phyloP scores from a whole-genome alignment of 2,888 invertebrate species.

The Unio delphinus region DNA sequence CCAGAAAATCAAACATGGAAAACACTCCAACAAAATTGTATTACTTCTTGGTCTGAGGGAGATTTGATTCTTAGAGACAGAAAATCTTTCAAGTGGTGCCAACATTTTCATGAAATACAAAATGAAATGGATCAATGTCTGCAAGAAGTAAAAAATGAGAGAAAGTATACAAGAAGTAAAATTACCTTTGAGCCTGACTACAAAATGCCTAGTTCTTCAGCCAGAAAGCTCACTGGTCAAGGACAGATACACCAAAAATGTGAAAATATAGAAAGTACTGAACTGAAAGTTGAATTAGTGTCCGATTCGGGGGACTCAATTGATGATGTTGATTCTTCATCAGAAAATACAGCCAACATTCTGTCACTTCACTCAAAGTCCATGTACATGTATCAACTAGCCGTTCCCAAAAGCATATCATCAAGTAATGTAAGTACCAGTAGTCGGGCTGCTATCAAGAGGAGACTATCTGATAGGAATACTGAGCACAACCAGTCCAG shows the following conservation, averaged over 20 bases:
- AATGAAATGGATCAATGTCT: conserved; percentile 59
- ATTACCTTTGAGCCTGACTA: too few species aligned
- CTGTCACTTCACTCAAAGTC: conserved; percentile 41
- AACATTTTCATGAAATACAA: conserved; percentile 59
- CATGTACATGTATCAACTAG: conserved; percentile 46
- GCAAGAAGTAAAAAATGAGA: conserved; percentile 22
- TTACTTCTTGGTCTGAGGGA: conserved; percentile 3
- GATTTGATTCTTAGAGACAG: conserved; percentile 36
- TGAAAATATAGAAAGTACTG: not conserved
- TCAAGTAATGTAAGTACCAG: too few species aligned
- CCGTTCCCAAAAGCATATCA: conserved; percentile 11
- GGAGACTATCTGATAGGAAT: too few species aligned
- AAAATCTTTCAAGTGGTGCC: conserved; percentile 56
- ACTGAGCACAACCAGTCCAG: not conserved
- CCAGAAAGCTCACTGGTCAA: not conserved
- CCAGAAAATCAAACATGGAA: conserved; percentile 2
- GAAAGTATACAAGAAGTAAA: conserved; percentile 5
- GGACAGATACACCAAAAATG: not conserved
- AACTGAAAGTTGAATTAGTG: not conserved
- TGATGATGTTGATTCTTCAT: conserved; percentile 34
- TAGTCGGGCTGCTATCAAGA: too few species aligned
- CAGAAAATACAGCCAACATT: conserved; percentile 44
- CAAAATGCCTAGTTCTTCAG: too few species aligned
- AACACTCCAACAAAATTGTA: too few species aligned
- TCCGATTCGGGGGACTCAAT: conserved; percentile 40